Conservation (phyloP, 2,113 vertebrate genomes). For the Fregata magnificens region DNA sequence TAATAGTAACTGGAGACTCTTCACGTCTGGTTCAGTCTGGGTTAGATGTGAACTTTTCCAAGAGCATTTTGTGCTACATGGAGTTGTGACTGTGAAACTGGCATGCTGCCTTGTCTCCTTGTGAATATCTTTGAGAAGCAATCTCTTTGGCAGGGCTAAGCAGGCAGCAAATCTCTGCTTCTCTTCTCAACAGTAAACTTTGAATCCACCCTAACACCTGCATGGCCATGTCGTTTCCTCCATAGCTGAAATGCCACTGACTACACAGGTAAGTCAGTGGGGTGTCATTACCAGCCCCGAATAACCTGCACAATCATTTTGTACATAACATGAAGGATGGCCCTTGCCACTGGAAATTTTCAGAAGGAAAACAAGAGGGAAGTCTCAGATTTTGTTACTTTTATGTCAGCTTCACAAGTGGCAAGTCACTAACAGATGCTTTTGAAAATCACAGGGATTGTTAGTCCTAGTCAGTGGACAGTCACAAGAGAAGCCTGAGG, state of each 20-base stretch:
- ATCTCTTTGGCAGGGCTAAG: not conserved
- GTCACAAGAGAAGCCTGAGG: not conserved
- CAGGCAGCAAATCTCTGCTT: not conserved
- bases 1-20: not conserved
- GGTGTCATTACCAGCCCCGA: not conserved
- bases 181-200: not conserved
- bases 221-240: not conserved
- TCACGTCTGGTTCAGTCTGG: not conserved
- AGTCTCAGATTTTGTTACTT: not conserved
- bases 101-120: not conserved
- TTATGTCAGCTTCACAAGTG: not conserved
- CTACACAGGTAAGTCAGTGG: too few relatives aligned
- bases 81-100: not conserved
- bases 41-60: not conserved
- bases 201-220: not conserved
- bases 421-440: not conserved
- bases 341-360: not conserved
- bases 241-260: not conserved
- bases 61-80: not conserved
- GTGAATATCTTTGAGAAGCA: not conserved
- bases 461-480: not conserved
- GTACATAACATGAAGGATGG: rapidly evolving
- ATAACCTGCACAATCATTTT: not conserved
- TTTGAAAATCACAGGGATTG: not conserved
- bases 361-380: not conserved